Base-by-base conservation (phyloP, 2,797 vertebrate species). In the Hemibagrus guttatus region DNA sequence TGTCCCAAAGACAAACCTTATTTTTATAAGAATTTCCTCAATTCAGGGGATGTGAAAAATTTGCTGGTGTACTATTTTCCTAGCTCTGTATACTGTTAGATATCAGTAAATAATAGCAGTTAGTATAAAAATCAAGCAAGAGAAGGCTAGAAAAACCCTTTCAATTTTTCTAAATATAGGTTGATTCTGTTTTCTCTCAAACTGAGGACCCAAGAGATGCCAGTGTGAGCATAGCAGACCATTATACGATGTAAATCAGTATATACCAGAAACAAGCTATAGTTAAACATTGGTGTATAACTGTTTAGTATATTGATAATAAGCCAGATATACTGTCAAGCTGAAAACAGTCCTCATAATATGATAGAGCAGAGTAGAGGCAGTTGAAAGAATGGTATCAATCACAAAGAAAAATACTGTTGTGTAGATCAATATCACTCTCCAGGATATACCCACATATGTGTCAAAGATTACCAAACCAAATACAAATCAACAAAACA, bases 351-450 rank as follows among this genome's bases (percentile, higher is more conserved):
- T 76, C n/a, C 12, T 16, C 54, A 64, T 3, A 21, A 26, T 46
- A 54, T 28, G 16, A 49, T 5, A 76, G 28, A 56, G 52, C 16
- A 76, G 26, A 76, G 14, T 23, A 52, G 17, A 52, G 26, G 56
- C 56, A 59, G 7, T 9, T 21, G 75, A 71, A 59, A 42, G 31
- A 74, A 17, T 59, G 5, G 13, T 28, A n/a, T 61, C 26, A 84
- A 16, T 52, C 26, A 83, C 49, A 54, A 83, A 71, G 3, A n/a
- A n/a, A 75, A 28, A 4, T 52, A 52, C 23, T 35, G n/a, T 35
- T 78, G 75, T 19, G n/a, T 78, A 78, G 75, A 78, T 78, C 75
- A 58, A 58, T 78, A 39, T 79, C 28, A 23, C 54, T 59, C 3
- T 83, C 21, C 9, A 39, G 9, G 66, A 58, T 39, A 8, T 39